Conservation (phyloP, 1,140 invertebrate genomes). For the Thrips palmi region DNA sequence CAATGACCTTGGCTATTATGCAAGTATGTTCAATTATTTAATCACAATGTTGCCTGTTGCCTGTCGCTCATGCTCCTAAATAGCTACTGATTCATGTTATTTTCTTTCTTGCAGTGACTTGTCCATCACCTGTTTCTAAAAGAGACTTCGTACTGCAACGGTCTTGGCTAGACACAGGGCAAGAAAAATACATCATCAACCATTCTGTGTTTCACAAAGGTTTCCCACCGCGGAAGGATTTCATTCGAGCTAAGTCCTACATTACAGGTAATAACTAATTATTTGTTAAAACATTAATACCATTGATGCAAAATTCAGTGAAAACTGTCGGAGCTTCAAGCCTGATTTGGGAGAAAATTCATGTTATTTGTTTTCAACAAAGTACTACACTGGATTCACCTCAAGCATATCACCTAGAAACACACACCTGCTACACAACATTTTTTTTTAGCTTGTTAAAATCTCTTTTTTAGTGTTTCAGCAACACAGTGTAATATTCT, state of each 20-base stretch:
- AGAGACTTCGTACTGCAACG: constrained; percentile 79
- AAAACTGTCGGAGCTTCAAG: neutral
- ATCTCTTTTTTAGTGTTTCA: no score
- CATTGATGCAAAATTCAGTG: neutral
- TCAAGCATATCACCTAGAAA: no score
- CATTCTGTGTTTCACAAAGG: constrained; percentile 77
- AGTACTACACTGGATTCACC: no score
- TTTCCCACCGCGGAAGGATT: constrained; percentile 62
- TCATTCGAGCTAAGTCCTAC: constrained; percentile 44
- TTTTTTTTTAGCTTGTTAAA: no score
- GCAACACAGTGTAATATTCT: no score
- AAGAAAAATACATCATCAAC: constrained; percentile 72
- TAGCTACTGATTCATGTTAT: neutral
- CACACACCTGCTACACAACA: no score
- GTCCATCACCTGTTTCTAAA: constrained; percentile 71
- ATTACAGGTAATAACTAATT: constrained; percentile 25
- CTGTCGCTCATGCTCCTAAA: neutral
- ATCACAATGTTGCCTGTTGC: neutral
- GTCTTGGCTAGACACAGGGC: constrained; percentile 72
- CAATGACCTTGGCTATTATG: constrained; percentile 85
- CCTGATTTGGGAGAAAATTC: neutral
- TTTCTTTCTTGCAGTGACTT: constrained; percentile 45
- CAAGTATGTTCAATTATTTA: constrained; percentile 41
- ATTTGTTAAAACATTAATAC: constrained; percentile 3
- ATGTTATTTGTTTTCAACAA: constrained; percentile 1